Percentiles rank a stretch among this genome's conserved stretches.
Evolutionary conservation across 1,140 invertebrate genomes (phyloP).

Genomic region (Arctopsyche grandis): DNA sequence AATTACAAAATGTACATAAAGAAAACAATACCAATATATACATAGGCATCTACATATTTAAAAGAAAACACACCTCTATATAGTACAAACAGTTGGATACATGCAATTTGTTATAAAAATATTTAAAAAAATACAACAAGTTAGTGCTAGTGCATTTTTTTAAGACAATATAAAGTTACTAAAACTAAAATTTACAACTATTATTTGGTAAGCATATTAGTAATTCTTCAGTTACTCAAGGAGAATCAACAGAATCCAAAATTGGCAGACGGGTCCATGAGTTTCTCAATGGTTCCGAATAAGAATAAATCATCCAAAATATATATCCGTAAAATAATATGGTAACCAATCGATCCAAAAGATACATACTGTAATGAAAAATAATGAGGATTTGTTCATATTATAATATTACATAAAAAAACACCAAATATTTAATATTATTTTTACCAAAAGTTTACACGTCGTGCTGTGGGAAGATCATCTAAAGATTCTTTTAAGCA

Average conservation of each 20-base stretch:
- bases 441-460: constrained; percentile 10
- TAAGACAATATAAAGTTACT: no score
- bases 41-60: no score
- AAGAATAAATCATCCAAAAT: constrained; percentile 17
- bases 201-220: not conserved
- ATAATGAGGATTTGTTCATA: not conserved
- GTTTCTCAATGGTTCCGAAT: not conserved
- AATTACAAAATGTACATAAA: no score
- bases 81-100: no score
- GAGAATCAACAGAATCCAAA: not conserved
- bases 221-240: not conserved
- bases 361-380: constrained; percentile 27
- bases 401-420: not conserved
- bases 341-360: constrained; percentile 5
- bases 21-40: no score
- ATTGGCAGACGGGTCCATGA: not conserved
- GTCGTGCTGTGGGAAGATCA: constrained; percentile 58
- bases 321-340: constrained; percentile 21
- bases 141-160: no score
- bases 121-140: no score
- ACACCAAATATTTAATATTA: not conserved
- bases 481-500: constrained; percentile 71
- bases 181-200: not conserved
- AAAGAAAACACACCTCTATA: no score
- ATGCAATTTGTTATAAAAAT: no score